Conservation (phyloP, 2,113 vertebrate species). For the Clarias batrachus region DNA sequence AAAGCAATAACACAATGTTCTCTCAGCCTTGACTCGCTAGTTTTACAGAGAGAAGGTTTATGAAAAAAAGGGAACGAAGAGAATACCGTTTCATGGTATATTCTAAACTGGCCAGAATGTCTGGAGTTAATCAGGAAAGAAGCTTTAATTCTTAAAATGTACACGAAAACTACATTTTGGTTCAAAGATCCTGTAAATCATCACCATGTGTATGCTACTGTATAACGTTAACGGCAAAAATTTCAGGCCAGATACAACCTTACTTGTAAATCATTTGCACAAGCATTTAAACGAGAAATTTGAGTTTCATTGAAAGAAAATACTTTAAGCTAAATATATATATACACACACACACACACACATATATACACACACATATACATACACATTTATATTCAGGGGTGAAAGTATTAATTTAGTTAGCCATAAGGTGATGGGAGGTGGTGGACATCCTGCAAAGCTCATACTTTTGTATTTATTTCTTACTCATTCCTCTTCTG, state of each 20-base stretch:
- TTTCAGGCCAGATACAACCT: neutral
- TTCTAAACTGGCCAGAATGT: neutral
- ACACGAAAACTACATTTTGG: neutral
- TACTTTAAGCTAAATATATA: too few species aligned
- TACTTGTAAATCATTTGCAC: neutral
- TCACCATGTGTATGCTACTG: neutral
- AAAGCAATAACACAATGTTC: constrained; percentile 13
- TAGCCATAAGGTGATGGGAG: too few species aligned
- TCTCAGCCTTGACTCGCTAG: neutral
- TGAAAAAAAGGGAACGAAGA: neutral
- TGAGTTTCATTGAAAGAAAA: neutral
- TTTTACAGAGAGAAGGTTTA: constrained; percentile 3
- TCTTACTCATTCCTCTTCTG: too few species aligned
- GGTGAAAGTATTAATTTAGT: too few species aligned
- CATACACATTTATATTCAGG: too few species aligned
- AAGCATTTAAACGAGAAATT: neutral
- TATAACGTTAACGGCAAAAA: neutral
- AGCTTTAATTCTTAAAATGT: neutral
- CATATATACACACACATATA: too few species aligned
- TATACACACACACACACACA: too few species aligned
- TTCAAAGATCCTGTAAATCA: neutral
- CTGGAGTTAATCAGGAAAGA: neutral
- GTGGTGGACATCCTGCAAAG: too few species aligned
- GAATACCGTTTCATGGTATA: neutral
- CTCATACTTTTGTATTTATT: too few species aligned